Percentiles rank a stretch among this genome's conserved stretches.
These are phyloP conservation scores for Pantala flavescens DNA, from an alignment of 1,140 invertebrate species.

Conservation along the genomic window DNA sequence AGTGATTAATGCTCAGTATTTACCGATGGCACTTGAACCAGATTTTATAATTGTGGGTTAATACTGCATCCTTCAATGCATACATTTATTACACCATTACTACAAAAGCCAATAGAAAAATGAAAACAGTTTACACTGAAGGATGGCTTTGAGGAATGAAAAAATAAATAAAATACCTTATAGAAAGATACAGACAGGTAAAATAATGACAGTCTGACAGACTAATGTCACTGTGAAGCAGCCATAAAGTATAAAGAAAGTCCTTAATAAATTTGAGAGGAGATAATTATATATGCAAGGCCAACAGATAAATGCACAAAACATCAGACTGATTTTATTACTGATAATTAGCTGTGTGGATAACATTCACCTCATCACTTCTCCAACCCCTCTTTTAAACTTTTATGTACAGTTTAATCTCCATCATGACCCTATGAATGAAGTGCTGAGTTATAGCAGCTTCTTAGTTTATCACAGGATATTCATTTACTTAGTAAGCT, in stretches of 20 bases:
- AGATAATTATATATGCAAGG: not conserved
- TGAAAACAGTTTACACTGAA: not conserved
- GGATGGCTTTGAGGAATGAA: constrained; percentile 4
- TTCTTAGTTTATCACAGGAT: constrained; percentile 7
- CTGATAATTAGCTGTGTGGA: not conserved
- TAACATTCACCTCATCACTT: not conserved
- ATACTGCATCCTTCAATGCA: not conserved
- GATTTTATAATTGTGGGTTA: not conserved
- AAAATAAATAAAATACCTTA: not conserved
- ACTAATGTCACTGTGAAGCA: not conserved
- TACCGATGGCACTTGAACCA: not conserved
- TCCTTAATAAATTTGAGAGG: not conserved
- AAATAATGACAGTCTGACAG: not conserved
- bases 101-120: not conserved
- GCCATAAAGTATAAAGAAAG: not conserved
- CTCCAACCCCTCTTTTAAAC: not conserved
- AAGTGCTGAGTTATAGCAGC: not conserved
- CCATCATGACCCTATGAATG: not conserved
- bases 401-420: not conserved
- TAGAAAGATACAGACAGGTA: not conserved
- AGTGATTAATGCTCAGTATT: not conserved
- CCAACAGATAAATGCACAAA: not conserved
- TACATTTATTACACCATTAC: not conserved
- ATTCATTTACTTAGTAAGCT: not conserved
- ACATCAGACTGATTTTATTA: not conserved